These are phyloP conservation scores for Brachypteracias leptosomus DNA, from an alignment of 2,113 vertebrate species.

Conservation along the genomic window DNA sequence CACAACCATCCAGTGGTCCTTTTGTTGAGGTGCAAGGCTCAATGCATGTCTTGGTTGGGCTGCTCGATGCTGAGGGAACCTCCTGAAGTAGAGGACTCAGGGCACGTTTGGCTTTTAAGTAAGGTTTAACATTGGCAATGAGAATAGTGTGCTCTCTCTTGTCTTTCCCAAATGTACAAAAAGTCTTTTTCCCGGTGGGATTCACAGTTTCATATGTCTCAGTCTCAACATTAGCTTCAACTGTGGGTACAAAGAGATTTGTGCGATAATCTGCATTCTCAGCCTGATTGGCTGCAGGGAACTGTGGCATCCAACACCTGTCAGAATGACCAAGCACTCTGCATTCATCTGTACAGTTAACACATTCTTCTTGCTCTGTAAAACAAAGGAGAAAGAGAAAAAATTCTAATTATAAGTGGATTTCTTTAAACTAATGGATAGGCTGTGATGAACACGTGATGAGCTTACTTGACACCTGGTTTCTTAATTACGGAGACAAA, in stretches of 20 bases:
- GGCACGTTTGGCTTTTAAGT: slow-evolving; percentile 98
- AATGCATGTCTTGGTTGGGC: slow-evolving; percentile 91
- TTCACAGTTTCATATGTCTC: slow-evolving; percentile 95
- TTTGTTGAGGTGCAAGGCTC: slow-evolving; percentile 89
- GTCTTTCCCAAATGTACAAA: slow-evolving; percentile 99
- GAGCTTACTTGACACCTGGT: slow-evolving; percentile 64
- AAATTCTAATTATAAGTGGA: slow-evolving; percentile 57
- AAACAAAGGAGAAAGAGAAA: slow-evolving; percentile 69
- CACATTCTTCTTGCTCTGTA: slow-evolving; percentile 96
- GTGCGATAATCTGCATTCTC: slow-evolving; percentile 98
- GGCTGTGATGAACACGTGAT: slow-evolving; percentile 19
- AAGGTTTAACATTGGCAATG: slow-evolving; percentile 99
- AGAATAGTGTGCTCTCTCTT: slow-evolving; percentile 98
- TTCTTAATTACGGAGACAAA: slow-evolving; percentile 74
- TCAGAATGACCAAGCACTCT: slow-evolving; percentile 98
- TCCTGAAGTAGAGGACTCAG: slow-evolving; percentile 98
- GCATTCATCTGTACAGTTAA: slow-evolving; percentile 99
- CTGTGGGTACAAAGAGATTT: slow-evolving; percentile 97
- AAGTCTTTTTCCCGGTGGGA: slow-evolving; percentile 97
- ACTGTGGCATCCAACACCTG: slow-evolving; percentile 99
- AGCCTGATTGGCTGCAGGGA: slow-evolving; percentile 90
- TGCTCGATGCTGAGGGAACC: slow-evolving; percentile 92
- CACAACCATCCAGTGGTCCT: slow-evolving; percentile 89
- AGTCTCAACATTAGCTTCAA: slow-evolving; percentile 93
- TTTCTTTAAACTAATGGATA: slow-evolving; percentile 53